A percentile compares a stretch with the other conserved stretches of the same genome.
These are phyloP conservation scores for Ophioninae sp. DNA, from an alignment of 2,888 invertebrate species.

Conservation along the genomic window DNA sequence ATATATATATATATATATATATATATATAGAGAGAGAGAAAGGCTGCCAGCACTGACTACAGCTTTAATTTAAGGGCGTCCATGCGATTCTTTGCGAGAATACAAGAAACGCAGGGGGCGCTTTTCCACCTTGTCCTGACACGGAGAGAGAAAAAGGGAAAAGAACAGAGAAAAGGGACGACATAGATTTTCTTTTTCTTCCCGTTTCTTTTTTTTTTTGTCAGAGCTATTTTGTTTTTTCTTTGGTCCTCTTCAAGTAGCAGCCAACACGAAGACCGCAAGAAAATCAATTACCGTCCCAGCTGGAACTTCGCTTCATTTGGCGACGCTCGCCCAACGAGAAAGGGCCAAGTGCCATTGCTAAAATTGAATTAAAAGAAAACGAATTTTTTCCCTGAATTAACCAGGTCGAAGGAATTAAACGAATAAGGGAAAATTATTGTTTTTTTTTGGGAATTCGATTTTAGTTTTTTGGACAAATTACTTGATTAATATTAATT, in stretches of 20 bases:
- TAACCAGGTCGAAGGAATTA: neutral
- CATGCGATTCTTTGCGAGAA: constrained; percentile 36
- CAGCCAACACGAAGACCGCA: constrained; percentile 23
- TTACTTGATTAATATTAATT: no score
- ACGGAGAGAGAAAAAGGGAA: neutral
- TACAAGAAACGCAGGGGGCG: constrained; percentile 37
- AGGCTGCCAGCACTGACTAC: constrained; percentile 50
- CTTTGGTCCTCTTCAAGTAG: constrained; percentile 14
- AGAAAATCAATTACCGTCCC: constrained; percentile 58
- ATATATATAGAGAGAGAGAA: constrained; percentile 2
- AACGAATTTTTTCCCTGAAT: constrained; percentile 2
- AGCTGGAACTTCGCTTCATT: constrained; percentile 58
- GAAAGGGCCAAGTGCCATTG: neutral
- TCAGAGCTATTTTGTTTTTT: constrained; percentile 26
- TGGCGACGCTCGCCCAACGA: constrained; percentile 23
- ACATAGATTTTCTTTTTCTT: constrained; percentile 21
- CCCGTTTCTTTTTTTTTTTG: neutral
- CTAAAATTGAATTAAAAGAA: constrained; percentile 29
- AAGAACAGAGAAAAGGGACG: neutral
- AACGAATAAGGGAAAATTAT: neutral
- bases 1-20: no score
- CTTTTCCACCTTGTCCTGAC: constrained; percentile 33
- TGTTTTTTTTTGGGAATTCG: neutral
- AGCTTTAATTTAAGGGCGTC: constrained; percentile 61
- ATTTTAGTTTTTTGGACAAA: neutral